phyloP scores from a whole-genome alignment of 2,888 invertebrate genomes.

The Lasioglossum vierecki region DNA sequence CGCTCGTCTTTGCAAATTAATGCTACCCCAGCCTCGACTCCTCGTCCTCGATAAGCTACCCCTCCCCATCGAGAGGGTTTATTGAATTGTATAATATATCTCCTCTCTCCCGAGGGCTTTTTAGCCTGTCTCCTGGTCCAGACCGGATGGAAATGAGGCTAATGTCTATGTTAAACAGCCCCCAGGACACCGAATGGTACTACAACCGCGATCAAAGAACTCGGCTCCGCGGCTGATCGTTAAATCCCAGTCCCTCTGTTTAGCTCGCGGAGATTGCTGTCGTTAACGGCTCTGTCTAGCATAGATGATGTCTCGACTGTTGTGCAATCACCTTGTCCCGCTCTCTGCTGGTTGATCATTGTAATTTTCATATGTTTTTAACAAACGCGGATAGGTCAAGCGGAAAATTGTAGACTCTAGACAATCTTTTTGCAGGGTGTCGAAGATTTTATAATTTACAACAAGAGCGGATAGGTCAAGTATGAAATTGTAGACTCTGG shows the following conservation, averaged over 20 bases:
- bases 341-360: too few species aligned
- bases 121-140: neutral
- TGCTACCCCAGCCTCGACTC: slow-evolving; percentile 58
- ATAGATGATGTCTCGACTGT: neutral
- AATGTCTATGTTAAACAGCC: slow-evolving; percentile 52
- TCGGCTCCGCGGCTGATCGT: slow-evolving; percentile 19
- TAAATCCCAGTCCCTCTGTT: neutral
- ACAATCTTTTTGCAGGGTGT: too few species aligned
- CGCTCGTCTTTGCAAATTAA: slow-evolving; percentile 71
- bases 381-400: too few species aligned
- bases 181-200: slow-evolving; percentile 36
- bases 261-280: neutral
- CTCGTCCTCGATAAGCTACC: slow-evolving; percentile 68
- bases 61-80: slow-evolving; percentile 6
- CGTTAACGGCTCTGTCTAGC: neutral
- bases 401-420: too few species aligned
- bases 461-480: too few species aligned
- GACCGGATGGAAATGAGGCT: slow-evolving; percentile 34
- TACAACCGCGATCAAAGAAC: slow-evolving; percentile 47
- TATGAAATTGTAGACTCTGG: too few species aligned
- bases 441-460: too few species aligned
- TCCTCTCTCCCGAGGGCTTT: slow-evolving; percentile 46
- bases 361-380: too few species aligned
- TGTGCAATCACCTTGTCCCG: neutral
- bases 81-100: slow-evolving; percentile 20